Evolutionary conservation across 2,113 vertebrate genomes (phyloP).

Genomic region (Chaetops frenatus): DNA sequence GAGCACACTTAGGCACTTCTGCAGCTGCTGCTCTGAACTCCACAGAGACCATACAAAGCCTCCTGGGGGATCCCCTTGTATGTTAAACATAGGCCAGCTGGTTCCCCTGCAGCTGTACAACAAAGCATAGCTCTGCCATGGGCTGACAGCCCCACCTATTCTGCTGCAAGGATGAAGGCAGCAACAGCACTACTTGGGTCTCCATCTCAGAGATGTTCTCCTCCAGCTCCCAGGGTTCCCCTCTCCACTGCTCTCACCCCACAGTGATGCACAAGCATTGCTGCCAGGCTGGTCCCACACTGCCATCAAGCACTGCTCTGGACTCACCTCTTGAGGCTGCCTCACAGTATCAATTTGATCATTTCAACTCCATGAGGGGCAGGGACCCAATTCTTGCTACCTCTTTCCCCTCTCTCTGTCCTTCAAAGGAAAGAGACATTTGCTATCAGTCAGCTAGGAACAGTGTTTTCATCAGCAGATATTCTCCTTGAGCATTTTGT

Average conservation of each 20-base stretch:
- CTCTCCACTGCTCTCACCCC: neutral
- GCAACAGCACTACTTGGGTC: neutral
- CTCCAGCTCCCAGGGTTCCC: fast-evolving
- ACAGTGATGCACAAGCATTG: neutral
- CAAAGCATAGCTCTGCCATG: neutral
- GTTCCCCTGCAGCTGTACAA: neutral
- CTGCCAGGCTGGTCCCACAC: neutral
- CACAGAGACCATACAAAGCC: neutral
- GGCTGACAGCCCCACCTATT: neutral
- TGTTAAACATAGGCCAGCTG: neutral
- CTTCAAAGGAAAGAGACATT: neutral
- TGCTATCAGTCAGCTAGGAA: neutral
- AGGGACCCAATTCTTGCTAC: neutral
- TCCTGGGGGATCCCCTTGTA: neutral
- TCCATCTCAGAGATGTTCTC: neutral
- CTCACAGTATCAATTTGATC: neutral
- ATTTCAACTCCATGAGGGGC: neutral
- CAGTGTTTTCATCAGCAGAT: neutral
- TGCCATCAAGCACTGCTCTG: neutral
- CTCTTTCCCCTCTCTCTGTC: neutral
- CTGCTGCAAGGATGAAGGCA: neutral
- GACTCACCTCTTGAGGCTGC: neutral
- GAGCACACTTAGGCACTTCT: neutral
- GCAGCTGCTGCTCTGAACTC: neutral
- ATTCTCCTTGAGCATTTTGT: neutral